These are phyloP conservation scores for Nemotelus pantherinus DNA, from an alignment of 2,888 invertebrate genomes.

Conservation along the genomic window DNA sequence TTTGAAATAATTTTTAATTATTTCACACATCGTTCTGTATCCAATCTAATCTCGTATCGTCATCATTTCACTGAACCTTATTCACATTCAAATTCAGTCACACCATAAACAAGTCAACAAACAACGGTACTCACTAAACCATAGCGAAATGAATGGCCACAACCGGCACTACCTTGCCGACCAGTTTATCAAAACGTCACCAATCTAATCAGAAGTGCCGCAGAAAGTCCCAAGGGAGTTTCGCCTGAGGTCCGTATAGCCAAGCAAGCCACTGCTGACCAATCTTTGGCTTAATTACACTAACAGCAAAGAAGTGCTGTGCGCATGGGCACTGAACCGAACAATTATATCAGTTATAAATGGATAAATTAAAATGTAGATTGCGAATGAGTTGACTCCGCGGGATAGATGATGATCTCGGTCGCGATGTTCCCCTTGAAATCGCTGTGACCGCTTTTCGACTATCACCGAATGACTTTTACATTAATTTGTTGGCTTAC, in stretches of 20 bases:
- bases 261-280: background rate
- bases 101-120: constrained; percentile 37
- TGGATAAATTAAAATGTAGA: constrained; percentile 50
- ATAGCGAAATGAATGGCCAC: constrained; percentile 18
- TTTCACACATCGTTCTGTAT: too few relatives aligned
- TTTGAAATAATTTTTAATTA: too few relatives aligned
- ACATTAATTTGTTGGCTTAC: constrained; percentile 29
- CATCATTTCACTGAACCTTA: background rate
- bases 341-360: constrained; percentile 46
- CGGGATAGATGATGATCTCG: background rate
- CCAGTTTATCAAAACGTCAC: constrained; percentile 24
- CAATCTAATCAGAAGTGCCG: background rate
- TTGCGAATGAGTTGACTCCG: constrained; percentile 44
- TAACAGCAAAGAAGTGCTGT: constrained; percentile 35
- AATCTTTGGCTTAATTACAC: constrained; percentile 25
- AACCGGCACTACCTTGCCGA: background rate
- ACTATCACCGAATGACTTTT: constrained; percentile 17
- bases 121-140: background rate
- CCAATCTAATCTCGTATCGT: too few relatives aligned
- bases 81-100: constrained; percentile 26
- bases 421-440: background rate
- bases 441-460: background rate
- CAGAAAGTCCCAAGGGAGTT: too few relatives aligned
- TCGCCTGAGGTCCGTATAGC: background rate
- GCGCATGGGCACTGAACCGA: constrained; percentile 47